Evolutionary conservation across 2,113 vertebrate genomes (phyloP).

Genomic region (Lontra canadensis): DNA sequence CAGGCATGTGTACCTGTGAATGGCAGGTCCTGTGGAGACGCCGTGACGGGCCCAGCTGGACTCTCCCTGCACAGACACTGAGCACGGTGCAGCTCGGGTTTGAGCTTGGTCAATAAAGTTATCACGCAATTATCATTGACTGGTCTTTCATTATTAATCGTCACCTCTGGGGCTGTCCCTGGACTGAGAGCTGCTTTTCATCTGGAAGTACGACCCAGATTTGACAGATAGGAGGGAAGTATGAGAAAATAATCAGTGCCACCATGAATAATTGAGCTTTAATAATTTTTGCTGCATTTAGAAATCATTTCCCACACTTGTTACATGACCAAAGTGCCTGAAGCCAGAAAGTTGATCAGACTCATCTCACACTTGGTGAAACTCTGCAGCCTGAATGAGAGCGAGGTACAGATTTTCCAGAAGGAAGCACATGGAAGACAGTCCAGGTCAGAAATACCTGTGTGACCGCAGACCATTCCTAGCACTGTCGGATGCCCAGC

Average conservation of each 20-base stretch:
- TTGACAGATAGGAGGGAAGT: conserved; percentile 74
- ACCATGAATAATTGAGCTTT: conserved; percentile 85
- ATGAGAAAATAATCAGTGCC: conserved; percentile 76
- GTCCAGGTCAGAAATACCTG: accelerated
- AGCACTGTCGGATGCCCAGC: accelerated
- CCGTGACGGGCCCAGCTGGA: background rate
- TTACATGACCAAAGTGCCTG: conserved; percentile 72
- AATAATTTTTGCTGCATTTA: conserved; percentile 83
- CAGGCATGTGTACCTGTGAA: background rate
- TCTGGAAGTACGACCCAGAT: conserved; percentile 72
- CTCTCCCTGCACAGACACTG: conserved; percentile 27
- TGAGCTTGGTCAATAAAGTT: conserved; percentile 85
- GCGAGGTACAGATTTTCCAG: accelerated
- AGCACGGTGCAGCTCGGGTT: conserved; percentile 23
- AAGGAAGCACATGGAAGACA: accelerated
- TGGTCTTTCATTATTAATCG: conserved; percentile 86
- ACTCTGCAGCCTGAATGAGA: background rate
- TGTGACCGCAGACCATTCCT: accelerated
- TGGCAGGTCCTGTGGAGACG: background rate
- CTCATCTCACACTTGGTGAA: conserved; percentile 11
- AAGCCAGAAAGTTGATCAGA: conserved; percentile 69
- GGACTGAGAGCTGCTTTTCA: conserved; percentile 76
- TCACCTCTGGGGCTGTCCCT: conserved; percentile 84
- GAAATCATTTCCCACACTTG: conserved; percentile 80
- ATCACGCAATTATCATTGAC: conserved; percentile 86